Evolutionary conservation across 2,888 invertebrate species (phyloP).

Genomic region (Gari tellinella): DNA sequence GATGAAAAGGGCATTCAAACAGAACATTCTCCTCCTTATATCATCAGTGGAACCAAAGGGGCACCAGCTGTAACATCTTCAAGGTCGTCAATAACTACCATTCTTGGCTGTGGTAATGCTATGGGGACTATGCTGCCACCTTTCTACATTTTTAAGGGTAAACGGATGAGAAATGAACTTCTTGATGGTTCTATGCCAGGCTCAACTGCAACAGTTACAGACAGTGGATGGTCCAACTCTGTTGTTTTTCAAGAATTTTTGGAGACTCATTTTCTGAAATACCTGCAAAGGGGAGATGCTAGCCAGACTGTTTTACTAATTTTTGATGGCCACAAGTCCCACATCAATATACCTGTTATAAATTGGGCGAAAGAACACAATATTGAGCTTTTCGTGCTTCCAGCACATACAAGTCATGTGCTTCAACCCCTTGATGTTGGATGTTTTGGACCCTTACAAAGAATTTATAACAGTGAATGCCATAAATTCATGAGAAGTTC

Average conservation of each 20-base stretch:
- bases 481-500: constrained; percentile 28
- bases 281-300: constrained; percentile 12
- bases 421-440: constrained; percentile 23
- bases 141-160: constrained; percentile 25
- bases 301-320: constrained; percentile 15
- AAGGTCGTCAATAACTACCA: constrained; percentile 13
- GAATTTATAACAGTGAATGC: constrained; percentile 27
- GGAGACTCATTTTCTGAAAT: constrained; percentile 17
- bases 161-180: constrained; percentile 8
- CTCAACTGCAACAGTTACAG: constrained; percentile 9
- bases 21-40: constrained; percentile 17
- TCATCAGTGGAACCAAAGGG: background rate
- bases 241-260: constrained; percentile 17
- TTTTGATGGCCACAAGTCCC: constrained; percentile 28
- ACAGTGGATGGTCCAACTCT: constrained; percentile 22
- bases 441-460: constrained; percentile 31
- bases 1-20: constrained; percentile 28
- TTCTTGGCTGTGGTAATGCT: constrained; percentile 23
- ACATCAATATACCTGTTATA: constrained; percentile 31
- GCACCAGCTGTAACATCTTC: constrained; percentile 16
- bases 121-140: constrained; percentile 16
- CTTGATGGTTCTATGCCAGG: constrained; percentile 18
- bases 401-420: constrained; percentile 20
- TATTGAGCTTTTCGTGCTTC: constrained; percentile 23
- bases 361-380: constrained; percentile 34